Base-by-base conservation (phyloP, 2,888 invertebrate genomes). In the Polia nebulosa region DNA sequence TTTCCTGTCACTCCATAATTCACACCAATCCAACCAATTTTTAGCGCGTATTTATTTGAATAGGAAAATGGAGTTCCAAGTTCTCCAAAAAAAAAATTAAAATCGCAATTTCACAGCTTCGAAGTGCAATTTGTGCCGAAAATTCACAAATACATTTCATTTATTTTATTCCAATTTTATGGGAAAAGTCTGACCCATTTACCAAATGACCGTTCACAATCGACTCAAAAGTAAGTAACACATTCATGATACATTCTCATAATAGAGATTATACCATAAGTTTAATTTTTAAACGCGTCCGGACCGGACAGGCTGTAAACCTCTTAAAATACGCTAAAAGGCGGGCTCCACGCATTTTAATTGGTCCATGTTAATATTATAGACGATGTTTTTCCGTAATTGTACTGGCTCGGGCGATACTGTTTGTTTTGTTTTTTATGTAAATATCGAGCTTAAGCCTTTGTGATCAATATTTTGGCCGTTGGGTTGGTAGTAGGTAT, bases 331-430 rank as follows among this genome's bases (percentile, higher is more conserved):
- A 79, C 80, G 82, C 82, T 82, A 89, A 84, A 80, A 84, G 78
- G 84, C 82, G 73, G 84, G 79, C 49, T 79, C 81, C 80, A 78
- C 84, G 85, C 85, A 88, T 89, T 91, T 89, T 90, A 90, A 92
- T 90, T 88, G 87, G 85, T 58, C 79, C 76, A 72, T 82, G 87
- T 90, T 86, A 91, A 91, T 89, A 89, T 88, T 87, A 87, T 82
- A 85, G 76, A 74, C 69, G 78, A 76, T 77, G 76, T 85, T 81
- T 84, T 83, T 80, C 52, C 71, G 61, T 74, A 73, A 76, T 75
- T 76, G 77, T 77, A 76, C 52, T 58, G 76, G 32, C 17, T 49
- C 27, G 20, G n/a, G 4, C 45, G 45, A 47, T 15, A 15, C 9
- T 36, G 34, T 76, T 78, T 65, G 52, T 61, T 72, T 67, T 76